These are phyloP conservation scores for Drosophila kikkawai DNA, from an alignment of 1,140 invertebrate genomes.

Conservation along the genomic window DNA sequence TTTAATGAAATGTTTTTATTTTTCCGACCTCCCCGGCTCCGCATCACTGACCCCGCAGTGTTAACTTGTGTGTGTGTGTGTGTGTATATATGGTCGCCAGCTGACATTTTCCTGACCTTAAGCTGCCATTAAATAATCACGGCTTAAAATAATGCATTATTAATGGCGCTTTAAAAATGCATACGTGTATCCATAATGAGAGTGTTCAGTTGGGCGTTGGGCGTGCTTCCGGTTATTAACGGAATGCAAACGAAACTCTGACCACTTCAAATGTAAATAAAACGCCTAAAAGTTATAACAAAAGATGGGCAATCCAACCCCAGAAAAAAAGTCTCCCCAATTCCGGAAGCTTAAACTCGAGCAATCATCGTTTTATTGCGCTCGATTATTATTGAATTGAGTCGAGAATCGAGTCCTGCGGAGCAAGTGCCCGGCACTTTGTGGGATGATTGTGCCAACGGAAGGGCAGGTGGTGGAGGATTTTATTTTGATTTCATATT, in stretches of 20 bases:
- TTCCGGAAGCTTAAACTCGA: constrained; percentile 41
- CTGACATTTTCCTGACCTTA: constrained; percentile 55
- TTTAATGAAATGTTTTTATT: constrained; percentile 67
- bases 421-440: constrained; percentile 43
- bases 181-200: constrained; percentile 39
- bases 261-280: constrained; percentile 11
- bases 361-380: constrained; percentile 78
- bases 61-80: not conserved
- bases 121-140: constrained; percentile 65
- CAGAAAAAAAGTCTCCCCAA: not conserved
- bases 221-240: constrained; percentile 58
- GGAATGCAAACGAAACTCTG: constrained; percentile 17
- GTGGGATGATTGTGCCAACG: constrained; percentile 2
- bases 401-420: constrained; percentile 5
- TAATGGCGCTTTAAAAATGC: constrained; percentile 57
- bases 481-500: constrained; percentile 57
- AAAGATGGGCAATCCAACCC: not conserved
- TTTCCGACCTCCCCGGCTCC: constrained; percentile 13
- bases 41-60: constrained; percentile 6
- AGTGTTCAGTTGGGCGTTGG: constrained; percentile 43
- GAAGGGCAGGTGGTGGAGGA: constrained; percentile 35
- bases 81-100: constrained; percentile 8
- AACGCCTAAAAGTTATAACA: constrained; percentile 5
- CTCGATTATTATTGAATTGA: constrained; percentile 77
- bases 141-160: constrained; percentile 60